Evolutionary conservation across 2,113 vertebrate genomes (phyloP).

Genomic region (Trichechus manatus): DNA sequence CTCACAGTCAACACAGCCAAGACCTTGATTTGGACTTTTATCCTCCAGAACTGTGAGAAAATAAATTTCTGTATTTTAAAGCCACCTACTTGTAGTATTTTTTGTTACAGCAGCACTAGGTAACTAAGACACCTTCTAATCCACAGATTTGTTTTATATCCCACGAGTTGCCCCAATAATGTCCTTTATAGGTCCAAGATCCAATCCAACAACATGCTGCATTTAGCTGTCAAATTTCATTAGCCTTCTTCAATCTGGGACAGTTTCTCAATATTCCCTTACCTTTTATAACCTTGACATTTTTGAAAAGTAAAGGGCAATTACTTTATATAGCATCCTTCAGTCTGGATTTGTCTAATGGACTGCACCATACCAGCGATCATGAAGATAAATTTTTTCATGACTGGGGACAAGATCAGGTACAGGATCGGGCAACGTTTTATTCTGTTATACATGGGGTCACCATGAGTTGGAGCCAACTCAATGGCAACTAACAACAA

Average conservation of each 20-base stretch:
- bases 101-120: not conserved
- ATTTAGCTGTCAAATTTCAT: not conserved
- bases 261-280: not conserved
- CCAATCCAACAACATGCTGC: not conserved
- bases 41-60: not conserved
- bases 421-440: not conserved
- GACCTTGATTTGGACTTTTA: not conserved
- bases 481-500: not conserved
- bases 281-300: not conserved
- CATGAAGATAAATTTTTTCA: not conserved
- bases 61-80: not conserved
- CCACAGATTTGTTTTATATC: not conserved
- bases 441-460: not conserved
- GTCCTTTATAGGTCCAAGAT: not conserved
- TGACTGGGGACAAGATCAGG: not conserved
- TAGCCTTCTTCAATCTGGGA: not conserved
- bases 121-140: not conserved
- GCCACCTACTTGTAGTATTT: not conserved
- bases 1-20: not conserved
- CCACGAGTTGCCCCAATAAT: not conserved
- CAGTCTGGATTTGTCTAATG: not conserved
- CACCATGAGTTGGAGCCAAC: not conserved
- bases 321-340: not conserved
- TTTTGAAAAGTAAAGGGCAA: not conserved
- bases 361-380: not conserved